Conservation (phyloP, 2,888 invertebrate genomes). For the Hyposoter dolosus region DNA sequence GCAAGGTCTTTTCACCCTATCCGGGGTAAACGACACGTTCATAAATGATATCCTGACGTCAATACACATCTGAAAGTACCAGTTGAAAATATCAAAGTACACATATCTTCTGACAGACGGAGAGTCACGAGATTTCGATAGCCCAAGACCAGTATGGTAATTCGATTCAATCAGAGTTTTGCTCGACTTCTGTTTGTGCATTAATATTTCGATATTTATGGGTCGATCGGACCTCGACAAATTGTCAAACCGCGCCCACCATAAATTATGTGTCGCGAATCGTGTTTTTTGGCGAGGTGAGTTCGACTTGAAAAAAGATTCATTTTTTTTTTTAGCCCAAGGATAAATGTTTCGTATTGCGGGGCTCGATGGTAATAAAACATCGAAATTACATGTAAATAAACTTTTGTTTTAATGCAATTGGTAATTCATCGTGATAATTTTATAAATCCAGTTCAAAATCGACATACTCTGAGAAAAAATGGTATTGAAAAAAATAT, state of each 20-base stretch:
- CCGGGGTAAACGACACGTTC: slow-evolving; percentile 61
- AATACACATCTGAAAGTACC: slow-evolving; percentile 14
- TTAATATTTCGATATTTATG: slow-evolving; percentile 29
- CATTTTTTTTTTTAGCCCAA: slow-evolving; percentile 18
- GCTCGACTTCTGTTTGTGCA: slow-evolving; percentile 42
- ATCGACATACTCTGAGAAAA: not conserved
- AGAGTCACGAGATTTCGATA: not conserved
- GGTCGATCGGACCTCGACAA: slow-evolving; percentile 30
- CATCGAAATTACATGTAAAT: not conserved
- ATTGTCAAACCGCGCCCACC: slow-evolving; percentile 51
- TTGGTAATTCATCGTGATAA: not conserved
- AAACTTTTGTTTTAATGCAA: not conserved
- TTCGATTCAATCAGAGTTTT: slow-evolving; percentile 47
- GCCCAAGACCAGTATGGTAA: slow-evolving; percentile 55
- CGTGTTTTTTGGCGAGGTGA: slow-evolving; percentile 20
- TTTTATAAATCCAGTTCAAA: not conserved
- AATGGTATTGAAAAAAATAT: not conserved
- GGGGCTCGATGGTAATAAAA: not conserved
- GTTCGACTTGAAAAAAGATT: not conserved
- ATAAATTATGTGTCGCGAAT: slow-evolving; percentile 19
- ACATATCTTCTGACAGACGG: not conserved
- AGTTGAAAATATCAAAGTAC: not conserved
- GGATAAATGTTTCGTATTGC: slow-evolving; percentile 6
- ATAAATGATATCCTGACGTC: slow-evolving; percentile 48
- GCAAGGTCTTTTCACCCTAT: slow-evolving; percentile 56